Evolutionary conservation across 1,140 invertebrate genomes (phyloP), one percentile per base, ranked within the genome.

Genomic region (Ceratina japonica): DNA sequence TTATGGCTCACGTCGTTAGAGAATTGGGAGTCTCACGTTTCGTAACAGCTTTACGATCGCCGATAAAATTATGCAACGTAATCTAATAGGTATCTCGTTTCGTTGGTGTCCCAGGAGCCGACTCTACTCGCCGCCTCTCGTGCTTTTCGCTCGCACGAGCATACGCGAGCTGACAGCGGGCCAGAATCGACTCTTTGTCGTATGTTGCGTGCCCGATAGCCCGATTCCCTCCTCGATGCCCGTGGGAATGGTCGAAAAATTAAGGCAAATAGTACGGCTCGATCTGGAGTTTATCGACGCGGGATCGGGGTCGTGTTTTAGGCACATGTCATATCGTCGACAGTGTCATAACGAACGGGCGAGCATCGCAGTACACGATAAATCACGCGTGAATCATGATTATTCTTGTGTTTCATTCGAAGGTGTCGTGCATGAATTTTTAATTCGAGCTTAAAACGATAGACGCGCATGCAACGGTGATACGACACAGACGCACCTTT

Each of bases 1-100:
- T 80, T 84, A 73, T 70, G 77, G 31, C 56, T 27, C 27, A 8
- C 20, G 70, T 66, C 65, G 37, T 69, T 58, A 58, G 63, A 59
- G 76, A 86, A 82, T 85, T 80, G 83, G 80, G 84, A 22, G 75
- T 86, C 75, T 88, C 80, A 69, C 74, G 80, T 89, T 89, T 87
- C 85, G 81, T 81, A 89, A 89, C 88, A 87, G 81, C 81, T 89
- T 90, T 89, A 87, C 86, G 86, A 89, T 87, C 73, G 80, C 84
- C 87, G 87, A 90, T 91, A 89, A 90, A 91, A 90, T 91, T 91
- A 90, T 89, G 90, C 86, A 91, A 91, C 79, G 87, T 89, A 90
- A 91, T 90, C 83, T 86, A 88, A 91, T 87, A 89, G 86, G 87
- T 88, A 86, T 91, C 86, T 86, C 77, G 85, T 91, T 90, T 88